A percentile compares a stretch with the other conserved stretches of the same genome.
phyloP scores from a whole-genome alignment of 2,888 invertebrate species.

The Agrotis exclamationis region DNA sequence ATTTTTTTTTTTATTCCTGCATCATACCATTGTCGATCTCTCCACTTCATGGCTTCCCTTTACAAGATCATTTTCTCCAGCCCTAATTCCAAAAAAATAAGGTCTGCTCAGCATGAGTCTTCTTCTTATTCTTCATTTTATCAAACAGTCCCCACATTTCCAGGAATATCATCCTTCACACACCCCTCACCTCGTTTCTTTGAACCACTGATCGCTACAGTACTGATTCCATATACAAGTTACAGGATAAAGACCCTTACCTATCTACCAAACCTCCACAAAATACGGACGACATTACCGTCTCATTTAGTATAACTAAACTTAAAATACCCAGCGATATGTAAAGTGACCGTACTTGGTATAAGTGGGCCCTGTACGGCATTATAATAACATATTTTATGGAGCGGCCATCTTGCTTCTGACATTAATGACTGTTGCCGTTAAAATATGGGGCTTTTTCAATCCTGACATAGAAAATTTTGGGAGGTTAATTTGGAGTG shows the following conservation, averaged over 20 bases:
- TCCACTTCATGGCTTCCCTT: too few species aligned
- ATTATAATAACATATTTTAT: slow-evolving; percentile 83
- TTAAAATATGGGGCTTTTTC: slow-evolving; percentile 75
- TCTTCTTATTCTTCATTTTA: too few species aligned
- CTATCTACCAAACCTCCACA: slow-evolving; percentile 12
- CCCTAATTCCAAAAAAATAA: too few species aligned
- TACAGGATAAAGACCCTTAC: slow-evolving; percentile 8
- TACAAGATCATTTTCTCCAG: too few species aligned
- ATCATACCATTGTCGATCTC: not conserved
- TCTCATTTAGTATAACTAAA: slow-evolving; percentile 60
- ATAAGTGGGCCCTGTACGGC: slow-evolving; percentile 73
- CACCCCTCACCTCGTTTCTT: too few species aligned
- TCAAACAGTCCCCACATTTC: too few species aligned
- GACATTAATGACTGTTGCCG: slow-evolving; percentile 81
- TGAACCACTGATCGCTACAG: not conserved
- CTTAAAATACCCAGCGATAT: slow-evolving; percentile 62
- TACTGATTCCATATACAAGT: not conserved
- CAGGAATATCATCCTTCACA: too few species aligned
- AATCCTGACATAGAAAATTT: slow-evolving; percentile 65
- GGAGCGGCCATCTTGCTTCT: slow-evolving; percentile 78
- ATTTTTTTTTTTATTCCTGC: too few species aligned
- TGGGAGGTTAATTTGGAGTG: slow-evolving; percentile 63
- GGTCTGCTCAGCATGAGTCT: too few species aligned
- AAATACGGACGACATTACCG: slow-evolving; percentile 43
- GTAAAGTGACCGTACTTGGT: slow-evolving; percentile 78